A percentile compares a stretch with the other conserved stretches of the same genome.
Evolutionary conservation across 2,888 invertebrate genomes (phyloP).

Genomic region (Chrysotoxum bicinctum): DNA sequence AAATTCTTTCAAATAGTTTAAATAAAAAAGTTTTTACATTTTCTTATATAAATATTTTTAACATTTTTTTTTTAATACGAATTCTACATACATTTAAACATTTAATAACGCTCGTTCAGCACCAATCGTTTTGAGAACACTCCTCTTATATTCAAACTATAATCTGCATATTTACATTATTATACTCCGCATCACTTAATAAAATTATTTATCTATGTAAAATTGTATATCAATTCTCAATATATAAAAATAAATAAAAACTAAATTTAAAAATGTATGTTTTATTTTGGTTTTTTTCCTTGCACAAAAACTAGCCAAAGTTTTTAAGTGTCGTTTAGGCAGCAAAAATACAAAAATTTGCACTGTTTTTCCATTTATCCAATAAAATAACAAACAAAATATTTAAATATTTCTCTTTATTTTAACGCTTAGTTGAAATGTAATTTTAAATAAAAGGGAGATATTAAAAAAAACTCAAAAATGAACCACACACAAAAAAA

Average conservation of each 20-base stretch:
- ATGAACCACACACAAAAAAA: conserved; percentile 37
- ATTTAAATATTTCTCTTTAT: conserved; percentile 24
- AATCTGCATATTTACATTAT: conserved; percentile 50
- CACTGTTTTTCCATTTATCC: conserved; percentile 58
- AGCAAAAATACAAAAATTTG: conserved; percentile 24
- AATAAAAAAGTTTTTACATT: conserved; percentile 5
- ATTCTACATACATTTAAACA: conserved; percentile 3
- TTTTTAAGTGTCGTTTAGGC: conserved; percentile 45
- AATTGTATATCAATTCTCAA: conserved; percentile 14
- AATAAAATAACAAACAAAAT: conserved; percentile 11
- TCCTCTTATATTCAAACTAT: conserved; percentile 49
- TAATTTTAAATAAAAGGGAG: not conserved
- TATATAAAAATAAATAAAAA: conserved; percentile 5
- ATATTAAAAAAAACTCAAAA: conserved; percentile 27
- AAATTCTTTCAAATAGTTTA: not conserved
- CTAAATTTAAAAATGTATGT: not conserved
- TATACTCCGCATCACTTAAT: conserved; percentile 31
- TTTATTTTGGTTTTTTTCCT: conserved; percentile 18
- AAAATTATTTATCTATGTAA: conserved; percentile 31
- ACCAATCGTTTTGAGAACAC: conserved; percentile 41
- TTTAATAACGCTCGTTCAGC: conserved; percentile 38
- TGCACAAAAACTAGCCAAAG: conserved; percentile 63
- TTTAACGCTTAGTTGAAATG: conserved; percentile 20
- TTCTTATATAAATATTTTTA: not conserved
- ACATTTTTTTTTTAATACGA: not conserved